Evolutionary conservation across 1,140 invertebrate genomes (phyloP).

Genomic region (Gonatopus flavifemur): DNA sequence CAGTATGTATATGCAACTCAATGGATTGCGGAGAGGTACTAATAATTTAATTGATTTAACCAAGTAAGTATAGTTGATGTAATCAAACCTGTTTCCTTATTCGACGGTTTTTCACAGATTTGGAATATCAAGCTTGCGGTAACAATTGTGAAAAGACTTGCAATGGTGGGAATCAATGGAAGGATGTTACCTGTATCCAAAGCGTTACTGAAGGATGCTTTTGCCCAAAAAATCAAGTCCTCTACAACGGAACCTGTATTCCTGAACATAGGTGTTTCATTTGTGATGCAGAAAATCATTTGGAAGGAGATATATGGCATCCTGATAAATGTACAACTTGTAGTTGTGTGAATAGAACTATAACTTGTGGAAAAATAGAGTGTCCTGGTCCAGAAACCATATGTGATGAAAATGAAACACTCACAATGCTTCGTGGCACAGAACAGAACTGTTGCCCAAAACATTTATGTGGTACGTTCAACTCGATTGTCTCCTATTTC

Average conservation of each 20-base stretch:
- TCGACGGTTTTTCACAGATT: conserved; percentile 48
- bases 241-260: conserved; percentile 51
- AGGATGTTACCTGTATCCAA: conserved; percentile 54
- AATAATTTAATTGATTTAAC: no score
- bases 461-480: conserved; percentile 65
- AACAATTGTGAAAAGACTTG: conserved; percentile 72
- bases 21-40: no score
- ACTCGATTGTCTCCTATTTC: no score
- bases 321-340: conserved; percentile 77
- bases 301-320: conserved; percentile 64
- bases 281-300: conserved; percentile 69
- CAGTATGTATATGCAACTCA: no score
- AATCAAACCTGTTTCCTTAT: no score
- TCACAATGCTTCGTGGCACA: conserved; percentile 59
- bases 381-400: conserved; percentile 64
- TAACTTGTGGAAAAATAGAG: conserved; percentile 62
- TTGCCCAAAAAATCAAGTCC: conserved; percentile 72
- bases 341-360: conserved; percentile 62
- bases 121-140: conserved; percentile 70
- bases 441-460: conserved; percentile 68
- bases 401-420: conserved; percentile 59
- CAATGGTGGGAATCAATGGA: conserved; percentile 53
- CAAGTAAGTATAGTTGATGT: no score
- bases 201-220: conserved; percentile 76
- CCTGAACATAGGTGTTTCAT: conserved; percentile 59